Evolutionary conservation across 2,888 invertebrate genomes (phyloP).

Genomic region (Hirtodrosophila trivittata): DNA sequence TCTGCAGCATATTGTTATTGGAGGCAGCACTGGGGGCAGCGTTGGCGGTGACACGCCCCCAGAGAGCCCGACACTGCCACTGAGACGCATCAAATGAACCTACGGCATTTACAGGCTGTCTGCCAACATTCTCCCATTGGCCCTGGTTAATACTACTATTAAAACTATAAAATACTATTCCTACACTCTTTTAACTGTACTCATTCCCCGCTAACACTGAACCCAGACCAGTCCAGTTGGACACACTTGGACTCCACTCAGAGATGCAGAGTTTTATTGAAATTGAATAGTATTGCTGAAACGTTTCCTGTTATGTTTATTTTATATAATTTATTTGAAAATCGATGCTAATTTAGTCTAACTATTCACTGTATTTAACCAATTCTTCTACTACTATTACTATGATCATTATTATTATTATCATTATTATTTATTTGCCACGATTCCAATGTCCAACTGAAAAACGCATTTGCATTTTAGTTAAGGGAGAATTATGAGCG

Average conservation of each 20-base stretch:
- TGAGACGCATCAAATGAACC: slow-evolving; percentile 82
- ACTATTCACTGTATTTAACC: slow-evolving; percentile 64
- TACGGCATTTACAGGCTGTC: slow-evolving; percentile 11
- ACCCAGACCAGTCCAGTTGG: slow-evolving; percentile 33
- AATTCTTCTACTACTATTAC: too few relatives aligned
- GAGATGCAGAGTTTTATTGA: slow-evolving; percentile 54
- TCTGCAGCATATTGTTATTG: slow-evolving; percentile 68
- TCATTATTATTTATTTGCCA: slow-evolving; percentile 43
- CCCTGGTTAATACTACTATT: slow-evolving; percentile 13
- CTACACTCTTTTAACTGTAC: slow-evolving; percentile 42
- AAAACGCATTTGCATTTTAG: slow-evolving; percentile 39
- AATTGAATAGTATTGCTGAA: slow-evolving; percentile 71
- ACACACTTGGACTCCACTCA: slow-evolving; percentile 5
- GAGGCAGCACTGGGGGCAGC: slow-evolving; percentile 53
- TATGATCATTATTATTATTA: too few relatives aligned
- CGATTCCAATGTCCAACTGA: slow-evolving; percentile 50
- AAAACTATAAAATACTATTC: slow-evolving; percentile 26
- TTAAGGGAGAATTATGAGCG: slow-evolving; percentile 30
- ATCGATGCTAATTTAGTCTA: slow-evolving; percentile 59
- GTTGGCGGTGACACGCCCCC: slow-evolving; percentile 61
- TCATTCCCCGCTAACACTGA: slow-evolving; percentile 57
- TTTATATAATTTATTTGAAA: slow-evolving; percentile 65
- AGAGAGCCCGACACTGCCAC: slow-evolving; percentile 83
- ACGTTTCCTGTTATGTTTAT: slow-evolving; percentile 66
- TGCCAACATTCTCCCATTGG: slow-evolving; percentile 7